phyloP scores from a whole-genome alignment of 2,113 vertebrate species.

The Lathamus discolor region DNA sequence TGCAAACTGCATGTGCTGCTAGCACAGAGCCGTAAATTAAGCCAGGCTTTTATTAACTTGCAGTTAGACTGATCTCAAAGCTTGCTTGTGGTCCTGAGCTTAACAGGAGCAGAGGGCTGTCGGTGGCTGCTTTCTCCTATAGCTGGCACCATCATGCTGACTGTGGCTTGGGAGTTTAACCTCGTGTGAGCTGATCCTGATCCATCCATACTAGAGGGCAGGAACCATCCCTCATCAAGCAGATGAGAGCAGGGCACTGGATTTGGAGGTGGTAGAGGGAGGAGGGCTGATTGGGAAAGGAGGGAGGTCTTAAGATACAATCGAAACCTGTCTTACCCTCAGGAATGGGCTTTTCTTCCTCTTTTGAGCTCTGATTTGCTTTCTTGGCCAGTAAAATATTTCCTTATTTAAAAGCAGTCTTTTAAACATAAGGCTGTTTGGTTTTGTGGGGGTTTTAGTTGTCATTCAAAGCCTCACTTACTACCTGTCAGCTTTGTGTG shows the following conservation, averaged over 20 bases:
- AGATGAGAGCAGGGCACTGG: not conserved
- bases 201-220: not conserved
- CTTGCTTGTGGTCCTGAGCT: not conserved
- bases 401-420: accelerated
- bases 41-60: not conserved
- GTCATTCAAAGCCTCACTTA: not conserved
- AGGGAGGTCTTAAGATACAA: accelerated
- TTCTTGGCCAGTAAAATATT: not conserved
- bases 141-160: not conserved
- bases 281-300: not conserved
- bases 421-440: not conserved
- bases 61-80: not conserved
- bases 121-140: accelerated
- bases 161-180: not conserved
- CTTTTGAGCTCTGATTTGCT: not conserved
- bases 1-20: not conserved
- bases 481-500: not conserved
- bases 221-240: not conserved
- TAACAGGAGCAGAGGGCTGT: not conserved
- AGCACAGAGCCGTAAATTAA: not conserved
- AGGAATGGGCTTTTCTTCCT: not conserved
- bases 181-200: not conserved
- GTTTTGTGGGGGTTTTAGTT: not conserved
- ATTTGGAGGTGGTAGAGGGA: not conserved
- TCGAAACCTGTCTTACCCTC: not conserved